Percentiles rank a stretch among this genome's conserved stretches.
Conservation (phyloP, 2,113 vertebrate species). For the Stegastes partitus region DNA sequence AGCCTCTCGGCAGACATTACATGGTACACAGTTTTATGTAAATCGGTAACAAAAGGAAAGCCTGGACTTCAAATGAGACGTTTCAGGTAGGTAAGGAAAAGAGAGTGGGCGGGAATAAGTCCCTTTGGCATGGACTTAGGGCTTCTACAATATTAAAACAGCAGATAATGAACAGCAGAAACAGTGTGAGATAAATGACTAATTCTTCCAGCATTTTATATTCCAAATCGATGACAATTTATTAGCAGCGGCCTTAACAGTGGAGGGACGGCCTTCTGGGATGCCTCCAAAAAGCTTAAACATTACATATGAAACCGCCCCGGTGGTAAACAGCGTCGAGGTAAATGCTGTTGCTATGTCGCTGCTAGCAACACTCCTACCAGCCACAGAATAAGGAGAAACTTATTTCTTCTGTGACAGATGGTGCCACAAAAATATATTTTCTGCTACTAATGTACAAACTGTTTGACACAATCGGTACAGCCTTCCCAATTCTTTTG, state of each 20-base stretch:
- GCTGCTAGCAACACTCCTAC: slow-evolving; percentile 2
- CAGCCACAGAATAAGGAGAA: slow-evolving; percentile 19
- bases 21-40: too few relatives aligned
- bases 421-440: slow-evolving; percentile 40
- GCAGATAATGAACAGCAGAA: too few relatives aligned
- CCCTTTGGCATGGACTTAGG: too few relatives aligned
- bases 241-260: not conserved
- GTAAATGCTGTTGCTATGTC: slow-evolving; percentile 8
- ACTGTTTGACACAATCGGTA: slow-evolving; percentile 68
- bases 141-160: too few relatives aligned
- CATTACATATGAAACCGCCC: slow-evolving; percentile 13
- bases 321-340: too few relatives aligned
- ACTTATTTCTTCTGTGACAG: slow-evolving; percentile 40
- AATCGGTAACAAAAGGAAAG: too few relatives aligned
- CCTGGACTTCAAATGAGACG: too few relatives aligned
- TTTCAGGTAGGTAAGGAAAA: too few relatives aligned
- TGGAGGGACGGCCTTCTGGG: not conserved
- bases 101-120: too few relatives aligned
- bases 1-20: too few relatives aligned
- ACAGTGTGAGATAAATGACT: too few relatives aligned
- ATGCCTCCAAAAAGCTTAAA: not conserved
- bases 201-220: not conserved
- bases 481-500: slow-evolving; percentile 44
- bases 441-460: slow-evolving; percentile 57
- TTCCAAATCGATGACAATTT: not conserved